phyloP scores from a whole-genome alignment of 2,113 vertebrate genomes.

The Sander vitreus region DNA sequence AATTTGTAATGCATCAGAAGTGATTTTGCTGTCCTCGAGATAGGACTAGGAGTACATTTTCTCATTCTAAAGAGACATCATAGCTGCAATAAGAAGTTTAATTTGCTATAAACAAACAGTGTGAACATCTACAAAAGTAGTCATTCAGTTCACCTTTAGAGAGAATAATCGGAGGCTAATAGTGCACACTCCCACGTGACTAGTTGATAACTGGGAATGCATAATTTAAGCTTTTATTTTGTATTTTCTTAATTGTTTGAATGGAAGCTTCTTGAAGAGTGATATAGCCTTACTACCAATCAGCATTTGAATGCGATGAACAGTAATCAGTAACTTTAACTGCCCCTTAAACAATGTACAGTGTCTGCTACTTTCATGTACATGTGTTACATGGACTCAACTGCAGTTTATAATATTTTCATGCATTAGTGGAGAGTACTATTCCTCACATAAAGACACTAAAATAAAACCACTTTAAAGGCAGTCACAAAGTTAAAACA shows the following conservation, averaged over 20 bases:
- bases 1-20: background rate
- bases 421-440: constrained; percentile 2
- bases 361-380: background rate
- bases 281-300: background rate
- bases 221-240: background rate
- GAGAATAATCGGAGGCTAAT: background rate
- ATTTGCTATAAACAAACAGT: constrained; percentile 5
- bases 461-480: constrained; percentile 37
- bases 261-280: constrained; percentile 2
- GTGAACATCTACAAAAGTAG: background rate
- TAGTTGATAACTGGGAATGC: background rate
- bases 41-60: background rate
- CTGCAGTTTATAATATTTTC: background rate
- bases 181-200: background rate
- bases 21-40: background rate
- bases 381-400: background rate
- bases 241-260: constrained; percentile 4
- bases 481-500: constrained; percentile 40
- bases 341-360: background rate
- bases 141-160: background rate
- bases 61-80: background rate
- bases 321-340: background rate
- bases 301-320: background rate
- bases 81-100: background rate
- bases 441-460: constrained; percentile 6